phyloP scores from a whole-genome alignment of 2,888 invertebrate species.

The Ferdinandea cuprea region DNA sequence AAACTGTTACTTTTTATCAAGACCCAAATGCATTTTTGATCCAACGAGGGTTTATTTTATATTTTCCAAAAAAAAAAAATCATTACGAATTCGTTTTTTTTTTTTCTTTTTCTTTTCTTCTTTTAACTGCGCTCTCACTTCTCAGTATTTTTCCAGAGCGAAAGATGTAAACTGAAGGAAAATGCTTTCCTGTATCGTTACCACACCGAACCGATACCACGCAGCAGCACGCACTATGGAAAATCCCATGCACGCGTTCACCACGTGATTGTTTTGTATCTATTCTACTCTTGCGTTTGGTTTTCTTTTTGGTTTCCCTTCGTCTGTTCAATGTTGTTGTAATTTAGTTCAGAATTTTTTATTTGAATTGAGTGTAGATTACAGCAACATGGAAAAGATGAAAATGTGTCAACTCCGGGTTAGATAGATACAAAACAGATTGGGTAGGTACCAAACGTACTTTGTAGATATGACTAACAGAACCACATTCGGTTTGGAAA shows the following conservation, averaged over 20 bases:
- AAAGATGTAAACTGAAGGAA: slow-evolving; percentile 29
- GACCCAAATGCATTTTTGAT: too few species aligned
- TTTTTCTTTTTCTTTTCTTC: background rate
- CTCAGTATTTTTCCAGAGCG: slow-evolving; percentile 39
- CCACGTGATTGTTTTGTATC: slow-evolving; percentile 58
- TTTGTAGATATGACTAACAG: too few species aligned
- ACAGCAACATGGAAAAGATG: slow-evolving; percentile 8
- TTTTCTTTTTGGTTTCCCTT: slow-evolving; percentile 35
- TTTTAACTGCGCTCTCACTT: background rate
- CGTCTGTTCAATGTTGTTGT: too few species aligned
- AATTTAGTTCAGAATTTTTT: slow-evolving; percentile 12
- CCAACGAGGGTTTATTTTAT: slow-evolving; percentile 23
- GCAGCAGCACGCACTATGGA: slow-evolving; percentile 57
- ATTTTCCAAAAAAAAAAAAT: slow-evolving; percentile 32
- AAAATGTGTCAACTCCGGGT: slow-evolving; percentile 25
- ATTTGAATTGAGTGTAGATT: slow-evolving; percentile 14
- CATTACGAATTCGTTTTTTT: slow-evolving; percentile 9
- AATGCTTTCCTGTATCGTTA: background rate
- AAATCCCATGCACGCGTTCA: slow-evolving; percentile 61
- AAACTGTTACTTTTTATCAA: too few species aligned
- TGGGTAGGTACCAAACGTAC: too few species aligned
- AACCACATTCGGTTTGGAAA: too few species aligned
- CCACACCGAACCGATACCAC: background rate
- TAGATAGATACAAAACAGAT: background rate
- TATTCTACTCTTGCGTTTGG: slow-evolving; percentile 4